phyloP scores from a whole-genome alignment of 2,888 invertebrate species.

The Autographa gamma region DNA sequence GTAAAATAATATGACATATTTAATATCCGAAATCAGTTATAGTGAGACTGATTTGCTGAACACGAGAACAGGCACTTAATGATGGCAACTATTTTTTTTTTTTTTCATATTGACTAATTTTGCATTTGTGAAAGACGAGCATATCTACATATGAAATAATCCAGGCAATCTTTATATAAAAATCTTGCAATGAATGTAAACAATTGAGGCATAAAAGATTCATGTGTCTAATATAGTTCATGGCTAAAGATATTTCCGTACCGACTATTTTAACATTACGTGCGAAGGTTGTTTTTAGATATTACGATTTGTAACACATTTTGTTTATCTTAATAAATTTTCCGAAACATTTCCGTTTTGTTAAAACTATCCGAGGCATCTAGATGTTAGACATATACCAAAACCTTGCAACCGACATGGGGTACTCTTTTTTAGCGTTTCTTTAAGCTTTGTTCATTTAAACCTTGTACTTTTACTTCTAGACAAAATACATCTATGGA shows the following conservation, averaged over 20 bases:
- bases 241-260: conserved; percentile 9
- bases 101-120: too few species aligned
- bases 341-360: background rate
- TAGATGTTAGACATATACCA: too few species aligned
- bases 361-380: too few species aligned
- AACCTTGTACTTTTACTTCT: too few species aligned
- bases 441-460: too few species aligned
- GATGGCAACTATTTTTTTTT: too few species aligned
- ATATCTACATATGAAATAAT: background rate
- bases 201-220: conserved; percentile 5
- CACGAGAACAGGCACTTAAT: background rate
- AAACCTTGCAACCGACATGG: too few species aligned
- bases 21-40: background rate
- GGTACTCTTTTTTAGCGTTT: too few species aligned
- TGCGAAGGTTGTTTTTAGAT: conserved; percentile 5
- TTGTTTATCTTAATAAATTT: background rate
- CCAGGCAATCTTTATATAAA: background rate
- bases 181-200: background rate
- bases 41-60: background rate
- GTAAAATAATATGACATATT: too few species aligned
- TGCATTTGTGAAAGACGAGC: background rate
- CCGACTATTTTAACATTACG: background rate
- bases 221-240: conserved; percentile 1
- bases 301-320: background rate
- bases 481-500: too few species aligned